Conservation (phyloP, 2,797 vertebrate species). For the Darevskia nairensis region DNA sequence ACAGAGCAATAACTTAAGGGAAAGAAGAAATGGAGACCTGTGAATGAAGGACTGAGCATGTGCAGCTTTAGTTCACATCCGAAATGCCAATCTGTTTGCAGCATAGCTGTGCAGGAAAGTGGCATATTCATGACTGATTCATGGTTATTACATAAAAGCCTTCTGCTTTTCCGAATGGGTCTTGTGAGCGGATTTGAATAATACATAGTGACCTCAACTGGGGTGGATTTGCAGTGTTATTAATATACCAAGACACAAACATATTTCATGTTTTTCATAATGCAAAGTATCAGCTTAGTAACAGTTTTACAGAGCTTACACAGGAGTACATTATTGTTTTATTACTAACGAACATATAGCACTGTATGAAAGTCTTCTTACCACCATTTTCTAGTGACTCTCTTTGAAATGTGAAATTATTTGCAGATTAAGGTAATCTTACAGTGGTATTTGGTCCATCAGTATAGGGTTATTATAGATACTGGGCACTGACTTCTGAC, state of each 20-base stretch:
- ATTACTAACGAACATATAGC: constrained; percentile 34
- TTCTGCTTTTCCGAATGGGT: constrained; percentile 33
- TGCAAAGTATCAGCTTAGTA: constrained; percentile 39
- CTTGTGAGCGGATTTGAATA: constrained; percentile 53
- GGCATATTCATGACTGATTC: constrained; percentile 42
- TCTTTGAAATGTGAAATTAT: constrained; percentile 58
- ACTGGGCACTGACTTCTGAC: neutral
- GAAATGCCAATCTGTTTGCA: neutral
- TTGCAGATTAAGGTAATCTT: constrained; percentile 56
- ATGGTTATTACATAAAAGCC: constrained; percentile 26
- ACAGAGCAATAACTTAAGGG: constrained; percentile 9
- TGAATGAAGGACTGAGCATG: neutral
- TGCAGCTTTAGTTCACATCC: neutral
- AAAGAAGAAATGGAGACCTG: neutral
- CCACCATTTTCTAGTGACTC: constrained; percentile 27
- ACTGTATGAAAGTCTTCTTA: constrained; percentile 29
- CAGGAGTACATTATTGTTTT: constrained; percentile 13
- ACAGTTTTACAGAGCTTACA: constrained; percentile 41
- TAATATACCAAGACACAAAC: constrained; percentile 33
- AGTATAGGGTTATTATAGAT: neutral
- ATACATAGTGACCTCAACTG: constrained; percentile 25
- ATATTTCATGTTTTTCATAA: constrained; percentile 27
- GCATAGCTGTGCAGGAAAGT: neutral
- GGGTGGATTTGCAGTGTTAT: constrained; percentile 43
- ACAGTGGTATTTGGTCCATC: constrained; percentile 58